Evolutionary conservation across 2,888 invertebrate genomes (phyloP), one percentile per base, ranked within the genome.

Genomic region (Ischnura elegans): DNA sequence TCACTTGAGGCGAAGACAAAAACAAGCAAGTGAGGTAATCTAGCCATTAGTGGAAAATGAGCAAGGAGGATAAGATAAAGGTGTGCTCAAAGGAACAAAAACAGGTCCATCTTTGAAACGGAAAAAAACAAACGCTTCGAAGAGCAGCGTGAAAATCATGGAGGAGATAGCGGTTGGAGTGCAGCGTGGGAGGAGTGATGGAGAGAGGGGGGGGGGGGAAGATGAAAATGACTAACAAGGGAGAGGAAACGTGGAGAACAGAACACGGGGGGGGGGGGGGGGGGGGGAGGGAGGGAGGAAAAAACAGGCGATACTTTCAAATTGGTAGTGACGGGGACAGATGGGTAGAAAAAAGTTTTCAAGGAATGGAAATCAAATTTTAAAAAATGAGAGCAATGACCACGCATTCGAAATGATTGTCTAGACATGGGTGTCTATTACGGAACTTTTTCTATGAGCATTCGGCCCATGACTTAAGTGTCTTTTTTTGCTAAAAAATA

Each of bases 31-130:
- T 36, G 61, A 61, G 90, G 43, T 43, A 90, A 90, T 90, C 90
- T 45, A 90, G 61, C 66, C 90, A 86, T 61, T 66, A 43, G 0
- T 66, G n/a, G 43, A 45, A 86, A 25, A 45, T 86, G n/a, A 86
- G 43, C 86, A 55, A 8, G 29, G 43, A 25, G 25, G 8, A 29
- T 45, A n/a, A 87, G 46, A 43, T 55, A 55, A 25, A 90, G 90
- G 25, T 43, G 43, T 5, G n/a, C 3, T 8, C 76, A 61, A 21
- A 13, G 76, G 61, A 16, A 61, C 55, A 90, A 90, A 90, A 90
- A 51, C 66, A 8, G 55, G 25, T 3, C 36, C 36, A 36, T 16
- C 36, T 36, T 5, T 76, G 76, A 5, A 36, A 36, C 76, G 2
- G 36, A 76, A 66, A 76, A 76, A 61, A 51, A 13, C 16, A 36